These are phyloP conservation scores for Mythimna loreyi DNA, from an alignment of 2,888 invertebrate genomes.

Conservation along the genomic window DNA sequence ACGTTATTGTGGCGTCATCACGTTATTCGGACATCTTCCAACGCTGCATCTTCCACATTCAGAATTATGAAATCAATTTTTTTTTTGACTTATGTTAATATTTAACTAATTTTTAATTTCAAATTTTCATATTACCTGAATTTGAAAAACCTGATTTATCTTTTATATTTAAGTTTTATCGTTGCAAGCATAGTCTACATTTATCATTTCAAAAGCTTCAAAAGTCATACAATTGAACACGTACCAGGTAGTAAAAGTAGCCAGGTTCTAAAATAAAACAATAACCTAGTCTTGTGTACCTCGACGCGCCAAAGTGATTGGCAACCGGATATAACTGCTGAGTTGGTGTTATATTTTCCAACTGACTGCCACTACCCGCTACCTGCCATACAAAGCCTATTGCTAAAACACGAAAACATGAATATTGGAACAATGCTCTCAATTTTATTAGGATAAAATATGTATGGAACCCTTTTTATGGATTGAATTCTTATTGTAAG, in stretches of 20 bases:
- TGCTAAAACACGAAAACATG: constrained; percentile 42
- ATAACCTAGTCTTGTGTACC: constrained; percentile 5
- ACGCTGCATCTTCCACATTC: too few species aligned
- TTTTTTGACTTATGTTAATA: too few species aligned
- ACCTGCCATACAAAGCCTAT: constrained; percentile 8
- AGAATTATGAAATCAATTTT: too few species aligned
- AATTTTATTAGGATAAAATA: constrained; percentile 52
- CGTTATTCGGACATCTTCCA: too few species aligned
- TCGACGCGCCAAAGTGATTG: constrained; percentile 25
- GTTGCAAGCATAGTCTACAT: background rate
- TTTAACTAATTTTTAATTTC: background rate
- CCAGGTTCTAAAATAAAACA: constrained; percentile 12
- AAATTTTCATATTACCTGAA: background rate
- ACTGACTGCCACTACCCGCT: constrained; percentile 1
- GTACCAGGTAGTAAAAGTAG: too few species aligned
- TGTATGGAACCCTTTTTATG: constrained; percentile 38
- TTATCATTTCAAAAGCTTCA: too few species aligned
- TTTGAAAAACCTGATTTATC: too few species aligned
- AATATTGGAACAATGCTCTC: constrained; percentile 50
- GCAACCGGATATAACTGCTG: constrained; percentile 20
- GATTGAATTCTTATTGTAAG: constrained; percentile 26
- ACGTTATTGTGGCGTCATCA: too few species aligned
- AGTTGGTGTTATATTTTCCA: constrained; percentile 27
- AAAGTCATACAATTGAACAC: background rate
- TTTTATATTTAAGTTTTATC: background rate